Evolutionary conservation across 2,797 vertebrate species (phyloP).

Genomic region (Pseudochirops cupreus): DNA sequence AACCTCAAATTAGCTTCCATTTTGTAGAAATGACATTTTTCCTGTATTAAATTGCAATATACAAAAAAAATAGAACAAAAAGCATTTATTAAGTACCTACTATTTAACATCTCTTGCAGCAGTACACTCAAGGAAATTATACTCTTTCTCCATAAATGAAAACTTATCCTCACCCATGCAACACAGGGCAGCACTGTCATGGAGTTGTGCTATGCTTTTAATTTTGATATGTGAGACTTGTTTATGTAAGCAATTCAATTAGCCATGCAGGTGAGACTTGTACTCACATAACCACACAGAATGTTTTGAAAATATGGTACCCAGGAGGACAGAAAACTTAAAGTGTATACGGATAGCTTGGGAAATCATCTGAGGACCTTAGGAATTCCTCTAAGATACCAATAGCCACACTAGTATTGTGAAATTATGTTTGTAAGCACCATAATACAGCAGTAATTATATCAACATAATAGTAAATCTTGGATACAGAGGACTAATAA

Average conservation of each 20-base stretch:
- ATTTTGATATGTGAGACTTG: background rate
- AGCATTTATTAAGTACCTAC: background rate
- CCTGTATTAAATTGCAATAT: background rate
- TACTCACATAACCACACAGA: background rate
- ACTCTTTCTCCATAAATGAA: background rate
- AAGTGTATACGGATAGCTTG: constrained; percentile 18
- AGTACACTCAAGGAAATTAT: background rate
- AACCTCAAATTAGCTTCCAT: background rate
- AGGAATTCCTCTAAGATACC: constrained; percentile 34
- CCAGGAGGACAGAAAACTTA: background rate
- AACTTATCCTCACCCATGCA: background rate
- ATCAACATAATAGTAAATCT: background rate
- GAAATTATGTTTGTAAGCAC: background rate
- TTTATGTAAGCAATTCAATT: background rate
- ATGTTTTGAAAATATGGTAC: background rate
- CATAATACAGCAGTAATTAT: background rate
- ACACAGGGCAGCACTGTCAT: background rate
- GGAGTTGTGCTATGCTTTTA: background rate
- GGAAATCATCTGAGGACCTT: constrained; percentile 30
- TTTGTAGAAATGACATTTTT: background rate
- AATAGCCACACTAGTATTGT: background rate
- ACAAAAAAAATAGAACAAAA: background rate
- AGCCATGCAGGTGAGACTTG: background rate
- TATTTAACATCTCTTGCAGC: too few species aligned
- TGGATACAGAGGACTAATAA: background rate